Base-by-base conservation (phyloP, 2,797 vertebrate species). In the Manis pentadactyla region DNA sequence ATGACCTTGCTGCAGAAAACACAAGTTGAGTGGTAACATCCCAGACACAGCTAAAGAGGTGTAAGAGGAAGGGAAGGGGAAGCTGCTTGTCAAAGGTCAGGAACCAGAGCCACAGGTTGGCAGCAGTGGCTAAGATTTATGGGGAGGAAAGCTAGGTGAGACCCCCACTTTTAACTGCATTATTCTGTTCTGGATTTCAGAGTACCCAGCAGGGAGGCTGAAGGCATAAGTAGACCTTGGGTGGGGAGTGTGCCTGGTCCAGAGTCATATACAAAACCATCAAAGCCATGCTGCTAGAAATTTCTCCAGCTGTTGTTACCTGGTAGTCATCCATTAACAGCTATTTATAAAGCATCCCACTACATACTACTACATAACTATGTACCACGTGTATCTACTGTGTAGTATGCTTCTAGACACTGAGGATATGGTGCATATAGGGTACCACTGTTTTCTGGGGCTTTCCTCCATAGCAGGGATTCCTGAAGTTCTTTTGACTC, bases 21-120 rank as follows among this genome's bases (percentile, higher is more conserved):
- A 46, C 0, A 27, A 29, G 42, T 71, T 94, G 37, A 74, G 4
- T 69, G 37, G 27, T 83, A 86, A 86, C 17, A 73, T 59, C 71
- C 29, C 64, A 97, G 84, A 88, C 53, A 49, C 37, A 57, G 78
- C 95, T 42, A 89, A 95, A 29, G 61, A 93, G 73, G 55, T 71
- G 11, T 29, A 84, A 73, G 17, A 79, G 78, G 39, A 94, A 96
- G 46, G 53, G 31, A 12, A 75, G 51, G 37, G 31, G 37, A 93
- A 87, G 57, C 84, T 90, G 83, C 27, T 73, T 82, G 37, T 68
- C 78, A 94, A 90, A 83, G 42, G 25, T 68, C 81, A 87, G 74
- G 69, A 71, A 82, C 74, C 75, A 94, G 81, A 90, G 69, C 61
- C 49, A 86, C 6, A 74, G 87, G 46, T 90, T 49, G 94, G 77